Evolutionary conservation across 2,797 vertebrate species (phyloP).

Genomic region (Pipistrellus nathusii): DNA sequence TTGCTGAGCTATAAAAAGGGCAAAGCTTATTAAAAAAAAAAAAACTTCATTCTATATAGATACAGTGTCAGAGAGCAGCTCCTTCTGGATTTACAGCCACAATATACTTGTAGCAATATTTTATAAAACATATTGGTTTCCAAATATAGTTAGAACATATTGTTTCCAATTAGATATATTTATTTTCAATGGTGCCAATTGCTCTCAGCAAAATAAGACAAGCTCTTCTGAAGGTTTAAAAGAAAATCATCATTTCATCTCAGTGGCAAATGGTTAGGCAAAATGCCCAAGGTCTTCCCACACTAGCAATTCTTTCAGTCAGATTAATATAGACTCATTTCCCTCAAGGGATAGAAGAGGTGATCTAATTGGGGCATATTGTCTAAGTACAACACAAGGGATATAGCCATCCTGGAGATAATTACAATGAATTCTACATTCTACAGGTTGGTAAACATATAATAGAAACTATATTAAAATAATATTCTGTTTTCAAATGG

Average conservation of each 20-base stretch:
- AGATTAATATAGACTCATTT: not conserved
- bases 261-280: not conserved
- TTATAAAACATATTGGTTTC: conserved; percentile 42
- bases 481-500: not conserved
- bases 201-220: conserved; percentile 31
- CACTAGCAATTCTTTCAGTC: not conserved
- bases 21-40: conserved; percentile 49
- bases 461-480: not conserved
- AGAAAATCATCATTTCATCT: not conserved
- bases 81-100: conserved; percentile 41
- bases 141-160: conserved; percentile 3
- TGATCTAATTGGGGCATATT: not conserved
- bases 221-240: not conserved
- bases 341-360: not conserved
- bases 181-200: conserved; percentile 8
- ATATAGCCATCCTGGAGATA: not conserved
- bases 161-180: conserved; percentile 19
- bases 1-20: conserved; percentile 48
- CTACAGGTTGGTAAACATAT: not conserved
- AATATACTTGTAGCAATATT: not conserved
- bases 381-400: not conserved
- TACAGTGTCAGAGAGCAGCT: not conserved
- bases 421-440: not conserved
- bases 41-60: conserved; percentile 37
- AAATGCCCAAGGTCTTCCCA: not conserved